Percentiles rank a stretch among this genome's conserved stretches.
Conservation (phyloP, 2,797 vertebrate species). For the Tapera naevia region DNA sequence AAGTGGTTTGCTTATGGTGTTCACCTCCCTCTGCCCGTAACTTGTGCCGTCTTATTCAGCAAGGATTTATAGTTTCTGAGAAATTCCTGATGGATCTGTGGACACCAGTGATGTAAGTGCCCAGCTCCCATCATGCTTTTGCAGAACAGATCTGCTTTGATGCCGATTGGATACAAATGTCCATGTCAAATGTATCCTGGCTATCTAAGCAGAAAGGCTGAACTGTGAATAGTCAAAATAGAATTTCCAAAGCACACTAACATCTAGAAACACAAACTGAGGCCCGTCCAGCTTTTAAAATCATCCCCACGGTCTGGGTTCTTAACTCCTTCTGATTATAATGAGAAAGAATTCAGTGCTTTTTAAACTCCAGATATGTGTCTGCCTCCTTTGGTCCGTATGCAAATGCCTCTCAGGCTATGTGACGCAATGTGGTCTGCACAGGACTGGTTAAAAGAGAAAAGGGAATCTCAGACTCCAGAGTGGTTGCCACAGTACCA, state of each 20-base stretch:
- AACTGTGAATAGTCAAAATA: not conserved
- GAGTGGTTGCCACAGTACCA: accelerated
- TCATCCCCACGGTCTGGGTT: not conserved
- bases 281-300: not conserved
- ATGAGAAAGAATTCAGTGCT: not conserved
- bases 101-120: not conserved
- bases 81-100: not conserved
- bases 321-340: not conserved
- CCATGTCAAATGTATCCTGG: not conserved
- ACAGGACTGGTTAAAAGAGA: not conserved
- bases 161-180: not conserved
- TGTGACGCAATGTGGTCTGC: accelerated
- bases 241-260: not conserved
- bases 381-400: not conserved
- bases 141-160: not conserved
- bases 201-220: not conserved
- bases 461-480: not conserved
- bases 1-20: not conserved
- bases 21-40: not conserved
- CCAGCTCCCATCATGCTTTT: not conserved
- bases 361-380: not conserved
- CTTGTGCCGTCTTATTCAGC: not conserved
- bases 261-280: not conserved
- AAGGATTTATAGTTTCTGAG: not conserved
- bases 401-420: not conserved